Conservation (phyloP, 2,888 invertebrate genomes). For the Leucophenga maculata region DNA sequence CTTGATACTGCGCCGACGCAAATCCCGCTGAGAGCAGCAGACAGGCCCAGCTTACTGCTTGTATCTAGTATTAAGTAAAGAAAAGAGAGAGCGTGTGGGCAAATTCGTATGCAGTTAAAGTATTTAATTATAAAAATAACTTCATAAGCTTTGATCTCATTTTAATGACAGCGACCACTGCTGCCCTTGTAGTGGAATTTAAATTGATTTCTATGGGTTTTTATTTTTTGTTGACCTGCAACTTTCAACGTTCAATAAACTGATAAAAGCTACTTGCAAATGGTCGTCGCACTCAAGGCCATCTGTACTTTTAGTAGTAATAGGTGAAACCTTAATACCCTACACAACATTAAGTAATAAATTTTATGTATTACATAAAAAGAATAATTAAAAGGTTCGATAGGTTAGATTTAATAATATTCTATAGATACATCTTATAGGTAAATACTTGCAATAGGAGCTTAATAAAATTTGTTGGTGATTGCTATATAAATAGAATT, state of each 20-base stretch:
- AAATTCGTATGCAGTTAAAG: slow-evolving; percentile 26
- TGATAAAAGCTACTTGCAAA: background rate
- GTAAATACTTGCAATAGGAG: too few relatives aligned
- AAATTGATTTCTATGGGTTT: slow-evolving; percentile 3
- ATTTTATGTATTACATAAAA: too few relatives aligned
- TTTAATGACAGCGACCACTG: slow-evolving; percentile 10
- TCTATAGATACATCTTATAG: too few relatives aligned
- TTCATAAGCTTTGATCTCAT: background rate
- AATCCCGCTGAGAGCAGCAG: slow-evolving; percentile 46
- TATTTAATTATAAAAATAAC: slow-evolving; percentile 38
- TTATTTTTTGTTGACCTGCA: background rate
- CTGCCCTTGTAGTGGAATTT: background rate
- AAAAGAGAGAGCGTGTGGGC: slow-evolving; percentile 24
- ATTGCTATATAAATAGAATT: too few relatives aligned
- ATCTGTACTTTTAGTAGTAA: too few relatives aligned
- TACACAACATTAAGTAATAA: too few relatives aligned
- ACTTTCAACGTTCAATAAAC: background rate
- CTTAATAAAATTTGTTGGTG: too few relatives aligned
- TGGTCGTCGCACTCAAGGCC: too few relatives aligned
- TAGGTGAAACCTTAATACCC: too few relatives aligned
- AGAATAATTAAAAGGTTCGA: too few relatives aligned
- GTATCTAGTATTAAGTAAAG: background rate
- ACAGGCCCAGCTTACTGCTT: slow-evolving; percentile 15
- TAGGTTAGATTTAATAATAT: too few relatives aligned
- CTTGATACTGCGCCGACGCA: slow-evolving; percentile 69